phyloP scores from a whole-genome alignment of 2,797 vertebrate species.

The Lagodon rhomboides region DNA sequence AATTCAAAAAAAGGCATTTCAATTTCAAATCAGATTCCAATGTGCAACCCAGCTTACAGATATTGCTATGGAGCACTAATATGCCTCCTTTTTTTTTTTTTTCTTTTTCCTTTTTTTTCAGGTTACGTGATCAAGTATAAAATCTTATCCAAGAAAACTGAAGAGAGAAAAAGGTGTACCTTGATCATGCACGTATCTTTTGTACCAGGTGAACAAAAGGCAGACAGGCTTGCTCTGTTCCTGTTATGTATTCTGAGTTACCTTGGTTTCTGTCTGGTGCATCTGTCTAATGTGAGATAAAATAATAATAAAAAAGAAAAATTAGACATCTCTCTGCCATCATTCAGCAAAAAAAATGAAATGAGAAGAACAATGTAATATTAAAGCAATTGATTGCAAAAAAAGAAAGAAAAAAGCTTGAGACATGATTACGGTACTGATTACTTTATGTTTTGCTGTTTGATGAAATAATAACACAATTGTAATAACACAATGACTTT shows the following conservation, averaged over 20 bases:
- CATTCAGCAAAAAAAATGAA: constrained; percentile 17
- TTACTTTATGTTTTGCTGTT: not conserved
- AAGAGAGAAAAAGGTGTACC: not conserved
- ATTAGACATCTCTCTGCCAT: constrained; percentile 2
- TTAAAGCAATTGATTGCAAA: not conserved
- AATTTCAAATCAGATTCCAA: constrained; percentile 60
- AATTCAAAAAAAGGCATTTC: constrained; percentile 50
- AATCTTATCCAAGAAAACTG: not conserved
- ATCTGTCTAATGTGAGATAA: constrained; percentile 3
- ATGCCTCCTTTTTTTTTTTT: not conserved
- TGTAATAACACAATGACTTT: constrained; percentile 45
- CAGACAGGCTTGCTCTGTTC: not conserved
- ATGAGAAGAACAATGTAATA: constrained; percentile 13
- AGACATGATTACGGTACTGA: constrained; percentile 18
- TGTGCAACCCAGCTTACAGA: constrained; percentile 38
- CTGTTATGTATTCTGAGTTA: not conserved
- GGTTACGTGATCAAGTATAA: not conserved
- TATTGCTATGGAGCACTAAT: constrained; percentile 22
- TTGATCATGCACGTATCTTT: not conserved
- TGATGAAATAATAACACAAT: constrained; percentile 52
- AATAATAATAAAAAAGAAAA: no score
- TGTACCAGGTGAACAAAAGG: not conserved
- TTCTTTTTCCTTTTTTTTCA: not conserved
- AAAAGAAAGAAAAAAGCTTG: not conserved
- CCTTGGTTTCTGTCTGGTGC: not conserved